A percentile compares a stretch with the other conserved stretches of the same genome.
These are phyloP conservation scores for Heteropelma amictum DNA, from an alignment of 2,888 invertebrate species.

Conservation along the genomic window DNA sequence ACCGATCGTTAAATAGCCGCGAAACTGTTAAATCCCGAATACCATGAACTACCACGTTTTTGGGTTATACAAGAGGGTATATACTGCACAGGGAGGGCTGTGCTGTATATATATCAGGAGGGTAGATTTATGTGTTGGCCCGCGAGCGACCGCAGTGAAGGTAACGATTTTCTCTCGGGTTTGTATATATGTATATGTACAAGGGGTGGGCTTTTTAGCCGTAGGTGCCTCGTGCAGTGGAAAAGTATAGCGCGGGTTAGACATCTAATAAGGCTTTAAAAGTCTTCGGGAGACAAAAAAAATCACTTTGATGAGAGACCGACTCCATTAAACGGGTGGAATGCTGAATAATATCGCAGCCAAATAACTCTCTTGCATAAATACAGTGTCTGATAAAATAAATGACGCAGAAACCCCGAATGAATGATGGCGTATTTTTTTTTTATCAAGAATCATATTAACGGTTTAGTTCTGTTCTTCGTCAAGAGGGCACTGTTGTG, in stretches of 20 bases:
- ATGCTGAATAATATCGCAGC: slow-evolving; percentile 30
- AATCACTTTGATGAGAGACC: slow-evolving; percentile 10
- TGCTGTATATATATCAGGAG: slow-evolving; percentile 39
- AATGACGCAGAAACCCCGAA: slow-evolving; percentile 18
- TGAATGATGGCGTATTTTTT: slow-evolving; percentile 21
- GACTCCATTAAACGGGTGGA: slow-evolving; percentile 21
- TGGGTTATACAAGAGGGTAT: background rate
- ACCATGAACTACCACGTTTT: slow-evolving; percentile 16
- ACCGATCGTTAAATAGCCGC: slow-evolving; percentile 40
- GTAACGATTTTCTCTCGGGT: slow-evolving; percentile 52
- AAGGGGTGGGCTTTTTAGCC: slow-evolving; percentile 1
- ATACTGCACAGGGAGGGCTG: background rate
- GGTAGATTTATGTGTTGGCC: slow-evolving; percentile 48
- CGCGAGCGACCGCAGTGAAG: slow-evolving; percentile 43
- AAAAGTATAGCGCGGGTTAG: background rate
- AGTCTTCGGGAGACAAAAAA: slow-evolving; percentile 11
- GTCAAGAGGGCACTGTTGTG: background rate
- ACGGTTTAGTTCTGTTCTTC: background rate
- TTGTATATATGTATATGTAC: background rate
- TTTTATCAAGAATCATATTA: slow-evolving; percentile 5
- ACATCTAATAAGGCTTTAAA: slow-evolving; percentile 29
- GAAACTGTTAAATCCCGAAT: slow-evolving; percentile 44
- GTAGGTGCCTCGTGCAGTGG: background rate
- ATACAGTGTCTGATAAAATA: slow-evolving; percentile 23
- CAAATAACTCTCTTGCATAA: slow-evolving; percentile 11